A percentile compares a stretch with the other conserved stretches of the same genome.
phyloP scores from a whole-genome alignment of 2,888 invertebrate species.

The Lasioglossum marginatum region DNA sequence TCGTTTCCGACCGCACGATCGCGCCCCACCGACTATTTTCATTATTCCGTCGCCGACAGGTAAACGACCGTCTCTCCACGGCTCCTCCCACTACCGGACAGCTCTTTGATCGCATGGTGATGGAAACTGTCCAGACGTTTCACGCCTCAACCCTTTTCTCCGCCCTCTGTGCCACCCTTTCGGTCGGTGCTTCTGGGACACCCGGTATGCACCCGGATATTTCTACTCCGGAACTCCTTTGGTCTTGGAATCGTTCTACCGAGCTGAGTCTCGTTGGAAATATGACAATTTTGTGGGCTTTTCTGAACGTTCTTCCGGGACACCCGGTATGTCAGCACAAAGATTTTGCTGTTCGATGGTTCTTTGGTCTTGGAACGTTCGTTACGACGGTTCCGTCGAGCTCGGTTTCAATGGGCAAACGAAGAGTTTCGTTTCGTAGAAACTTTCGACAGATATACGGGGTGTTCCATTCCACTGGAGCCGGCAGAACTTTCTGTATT shows the following conservation, averaged over 20 bases:
- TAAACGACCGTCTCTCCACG: conserved; percentile 14
- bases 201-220: neutral
- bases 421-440: neutral
- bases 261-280: neutral
- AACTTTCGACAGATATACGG: neutral
- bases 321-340: neutral
- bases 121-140: conserved; percentile 2
- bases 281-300: neutral
- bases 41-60: conserved; percentile 52
- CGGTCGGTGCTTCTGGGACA: neutral
- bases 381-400: neutral
- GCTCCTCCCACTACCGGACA: neutral
- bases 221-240: neutral
- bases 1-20: conserved; percentile 74
- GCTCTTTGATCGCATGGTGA: neutral
- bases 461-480: neutral
- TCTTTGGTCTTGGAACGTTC: neutral
- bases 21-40: conserved; percentile 61
- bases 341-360: neutral
- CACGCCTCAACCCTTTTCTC: neutral
- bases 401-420: neutral
- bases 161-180: neutral
- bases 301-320: neutral
- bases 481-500: neutral
- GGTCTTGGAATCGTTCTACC: neutral